Evolutionary conservation across 2,113 vertebrate genomes (phyloP).

Genomic region (Catagonus wagneri): DNA sequence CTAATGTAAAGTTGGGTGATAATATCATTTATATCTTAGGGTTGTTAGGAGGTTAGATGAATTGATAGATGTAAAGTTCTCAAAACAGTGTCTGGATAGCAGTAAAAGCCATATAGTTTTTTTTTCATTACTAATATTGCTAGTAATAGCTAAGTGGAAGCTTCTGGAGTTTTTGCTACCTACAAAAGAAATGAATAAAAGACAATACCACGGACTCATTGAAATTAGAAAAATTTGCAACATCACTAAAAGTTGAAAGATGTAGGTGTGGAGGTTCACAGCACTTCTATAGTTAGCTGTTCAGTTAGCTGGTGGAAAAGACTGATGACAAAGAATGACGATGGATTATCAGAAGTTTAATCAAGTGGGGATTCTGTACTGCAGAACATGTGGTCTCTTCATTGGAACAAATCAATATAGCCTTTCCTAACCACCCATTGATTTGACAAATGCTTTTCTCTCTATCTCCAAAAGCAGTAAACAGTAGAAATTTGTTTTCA

Average conservation of each 20-base stretch:
- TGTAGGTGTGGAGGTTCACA: neutral
- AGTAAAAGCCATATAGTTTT: neutral
- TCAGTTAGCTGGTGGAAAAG: neutral
- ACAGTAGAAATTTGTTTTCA: constrained; percentile 1
- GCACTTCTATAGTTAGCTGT: neutral
- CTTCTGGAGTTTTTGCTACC: neutral
- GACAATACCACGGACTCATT: neutral
- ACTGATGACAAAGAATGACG: neutral
- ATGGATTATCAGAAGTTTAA: constrained; percentile 1
- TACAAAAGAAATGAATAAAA: neutral
- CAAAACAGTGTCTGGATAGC: neutral
- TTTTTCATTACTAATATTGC: neutral
- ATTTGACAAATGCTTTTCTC: neutral
- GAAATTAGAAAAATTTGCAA: neutral
- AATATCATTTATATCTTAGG: neutral
- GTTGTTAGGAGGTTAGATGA: neutral
- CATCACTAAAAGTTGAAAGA: neutral
- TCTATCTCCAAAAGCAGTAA: neutral
- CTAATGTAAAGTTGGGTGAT: neutral
- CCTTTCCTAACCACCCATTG: neutral
- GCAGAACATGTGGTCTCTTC: neutral
- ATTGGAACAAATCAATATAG: neutral
- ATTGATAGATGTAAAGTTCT: neutral
- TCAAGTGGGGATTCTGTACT: neutral
- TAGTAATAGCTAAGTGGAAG: neutral